Conservation (phyloP, 2,113 vertebrate genomes). For the Athene noctua region DNA sequence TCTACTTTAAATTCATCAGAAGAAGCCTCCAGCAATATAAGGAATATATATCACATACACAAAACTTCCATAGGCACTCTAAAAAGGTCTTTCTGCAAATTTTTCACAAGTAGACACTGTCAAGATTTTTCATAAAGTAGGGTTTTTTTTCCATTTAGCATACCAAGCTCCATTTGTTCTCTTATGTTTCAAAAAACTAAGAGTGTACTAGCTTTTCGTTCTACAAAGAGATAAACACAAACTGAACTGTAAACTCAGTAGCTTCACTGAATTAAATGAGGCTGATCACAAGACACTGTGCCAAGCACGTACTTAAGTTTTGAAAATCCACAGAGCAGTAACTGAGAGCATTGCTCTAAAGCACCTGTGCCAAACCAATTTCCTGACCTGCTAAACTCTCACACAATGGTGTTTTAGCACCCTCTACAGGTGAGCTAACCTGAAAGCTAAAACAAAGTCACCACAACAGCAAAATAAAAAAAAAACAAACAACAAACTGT, state of each 20-base stretch:
- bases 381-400: background rate
- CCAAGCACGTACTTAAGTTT: background rate
- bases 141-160: background rate
- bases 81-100: background rate
- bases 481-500: background rate
- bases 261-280: background rate
- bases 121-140: background rate
- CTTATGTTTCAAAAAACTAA: background rate
- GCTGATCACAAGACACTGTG: background rate
- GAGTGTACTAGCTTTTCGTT: background rate
- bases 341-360: fast-evolving
- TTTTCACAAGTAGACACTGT: background rate
- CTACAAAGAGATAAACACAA: background rate
- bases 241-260: background rate
- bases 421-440: constrained; percentile 63
- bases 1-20: background rate
- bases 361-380: background rate
- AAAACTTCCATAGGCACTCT: background rate
- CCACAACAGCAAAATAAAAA: background rate
- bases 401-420: constrained; percentile 58
- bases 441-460: background rate
- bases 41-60: background rate
- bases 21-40: background rate
- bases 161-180: background rate
- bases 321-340: background rate